Evolutionary conservation across 2,797 vertebrate genomes (phyloP), one percentile per base, ranked within the genome.

Genomic region (Myripristis jacobus): DNA sequence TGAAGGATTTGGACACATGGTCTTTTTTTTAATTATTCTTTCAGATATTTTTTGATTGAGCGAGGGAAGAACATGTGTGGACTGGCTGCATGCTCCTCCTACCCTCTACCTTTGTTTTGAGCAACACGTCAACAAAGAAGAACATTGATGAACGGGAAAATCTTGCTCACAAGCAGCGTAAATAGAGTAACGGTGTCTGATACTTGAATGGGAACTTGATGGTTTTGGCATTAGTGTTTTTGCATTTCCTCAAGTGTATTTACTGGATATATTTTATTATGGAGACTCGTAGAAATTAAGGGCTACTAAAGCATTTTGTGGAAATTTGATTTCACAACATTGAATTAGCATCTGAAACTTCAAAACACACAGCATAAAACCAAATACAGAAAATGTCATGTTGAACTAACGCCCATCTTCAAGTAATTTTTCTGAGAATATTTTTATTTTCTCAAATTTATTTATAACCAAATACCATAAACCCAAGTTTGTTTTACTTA

Each of bases 31-130:
- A n/a, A 3, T 31, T 53, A 34, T 71, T 50, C 68, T 56, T 27
- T 5, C 51, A 97, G 96, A 83, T 96, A 96, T 75, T 97, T 97
- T 87, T 91, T 94, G 21, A 97, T 97, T 0, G 94, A 96, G 63
- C 91, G 93, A 0, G 96, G 95, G 44, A 94, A 89, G 86, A 97
- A 97, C 67, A 96, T 96, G 95, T 97, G 96, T 1, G 95, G 96
- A 0, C 92, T 96, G 1, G 95, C 96, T 0, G 93, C 93, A 0
- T 97, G 96, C 2, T 93, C 95, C 1, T 97, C 96, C 4, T 97
- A 95, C 80, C 96, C 96, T 0, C 6, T 95, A 4, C 93, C 92
- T 15, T 84, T 77, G 66, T 59, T 94, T 57, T 96, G 79, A 95
- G 15, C 29, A 54, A 70, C 53, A 41, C 18, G 10, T 61, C 11